phyloP scores from a whole-genome alignment of 53 echinoderm and acorn worm genomes.

The Glandiceps talaboti region DNA sequence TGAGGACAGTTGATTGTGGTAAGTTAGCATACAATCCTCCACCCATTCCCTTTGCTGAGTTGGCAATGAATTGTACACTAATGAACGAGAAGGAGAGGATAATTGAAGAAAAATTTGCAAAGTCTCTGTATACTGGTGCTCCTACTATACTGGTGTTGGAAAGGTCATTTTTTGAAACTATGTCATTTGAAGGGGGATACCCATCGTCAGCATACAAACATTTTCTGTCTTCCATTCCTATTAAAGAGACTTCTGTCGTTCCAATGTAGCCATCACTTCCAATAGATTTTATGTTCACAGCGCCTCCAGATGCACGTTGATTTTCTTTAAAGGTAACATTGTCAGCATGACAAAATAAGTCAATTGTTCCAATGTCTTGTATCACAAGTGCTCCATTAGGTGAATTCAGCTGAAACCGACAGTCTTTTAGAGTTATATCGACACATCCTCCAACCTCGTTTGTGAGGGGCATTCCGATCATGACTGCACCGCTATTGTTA shows the following conservation, averaged over 20 bases:
- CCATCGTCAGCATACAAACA: not conserved
- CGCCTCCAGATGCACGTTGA: not conserved
- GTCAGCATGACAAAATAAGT: not conserved
- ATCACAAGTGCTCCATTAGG: not conserved
- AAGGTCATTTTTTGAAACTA: not conserved
- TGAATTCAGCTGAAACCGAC: not conserved
- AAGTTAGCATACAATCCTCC: not conserved
- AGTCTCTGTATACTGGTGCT: not conserved
- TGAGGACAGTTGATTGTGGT: not conserved
- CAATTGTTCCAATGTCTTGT: not conserved
- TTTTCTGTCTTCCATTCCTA: no score
- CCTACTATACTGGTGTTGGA: no score
- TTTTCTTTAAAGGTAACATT: not conserved
- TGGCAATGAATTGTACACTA: not conserved
- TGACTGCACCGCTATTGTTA: not conserved
- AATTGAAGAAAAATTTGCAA: not conserved
- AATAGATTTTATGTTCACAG: not conserved
- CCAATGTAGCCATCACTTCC: not conserved
- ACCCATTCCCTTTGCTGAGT: not conserved
- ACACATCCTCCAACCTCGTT: not conserved
- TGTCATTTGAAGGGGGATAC: not conserved
- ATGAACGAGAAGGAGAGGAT: no score
- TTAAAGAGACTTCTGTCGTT: not conserved
- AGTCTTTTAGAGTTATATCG: no score
- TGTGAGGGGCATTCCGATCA: not conserved